A percentile compares a stretch with the other conserved stretches of the same genome.
phyloP scores from a whole-genome alignment of 1,140 invertebrate genomes.

The Pseudomyrmex concolor region DNA sequence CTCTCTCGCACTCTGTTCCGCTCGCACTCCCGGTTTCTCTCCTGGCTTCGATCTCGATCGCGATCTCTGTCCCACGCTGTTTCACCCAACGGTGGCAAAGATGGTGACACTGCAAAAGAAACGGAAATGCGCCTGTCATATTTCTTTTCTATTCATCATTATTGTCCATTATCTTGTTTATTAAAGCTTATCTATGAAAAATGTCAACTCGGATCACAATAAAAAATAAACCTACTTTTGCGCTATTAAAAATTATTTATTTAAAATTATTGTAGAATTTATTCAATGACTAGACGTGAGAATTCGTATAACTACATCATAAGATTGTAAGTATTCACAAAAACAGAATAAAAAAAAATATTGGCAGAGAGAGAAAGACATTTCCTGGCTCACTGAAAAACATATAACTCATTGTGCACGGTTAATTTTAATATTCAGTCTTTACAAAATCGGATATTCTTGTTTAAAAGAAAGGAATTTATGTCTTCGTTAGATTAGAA shows the following conservation, averaged over 20 bases:
- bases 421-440: conserved; percentile 29
- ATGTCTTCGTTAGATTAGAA: conserved; percentile 18
- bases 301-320: too few relatives aligned
- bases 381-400: too few relatives aligned
- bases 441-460: conserved; percentile 4
- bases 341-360: too few relatives aligned
- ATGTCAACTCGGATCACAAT: background rate
- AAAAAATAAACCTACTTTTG: background rate
- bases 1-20: conserved; percentile 70
- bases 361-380: too few relatives aligned
- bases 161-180: background rate
- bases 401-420: background rate
- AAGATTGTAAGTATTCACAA: too few relatives aligned
- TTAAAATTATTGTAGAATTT: too few relatives aligned
- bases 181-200: background rate
- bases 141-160: conserved; percentile 14
- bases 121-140: background rate
- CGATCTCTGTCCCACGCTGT: conserved; percentile 72
- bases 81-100: conserved; percentile 67
- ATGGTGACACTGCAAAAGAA: conserved; percentile 70
- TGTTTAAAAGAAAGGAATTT: background rate
- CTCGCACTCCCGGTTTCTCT: conserved; percentile 72
- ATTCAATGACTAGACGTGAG: too few relatives aligned
- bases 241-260: too few relatives aligned
- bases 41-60: conserved; percentile 62